Base-by-base conservation (phyloP, 2,797 vertebrate species). In the Phrynocephalus guinanensis region DNA sequence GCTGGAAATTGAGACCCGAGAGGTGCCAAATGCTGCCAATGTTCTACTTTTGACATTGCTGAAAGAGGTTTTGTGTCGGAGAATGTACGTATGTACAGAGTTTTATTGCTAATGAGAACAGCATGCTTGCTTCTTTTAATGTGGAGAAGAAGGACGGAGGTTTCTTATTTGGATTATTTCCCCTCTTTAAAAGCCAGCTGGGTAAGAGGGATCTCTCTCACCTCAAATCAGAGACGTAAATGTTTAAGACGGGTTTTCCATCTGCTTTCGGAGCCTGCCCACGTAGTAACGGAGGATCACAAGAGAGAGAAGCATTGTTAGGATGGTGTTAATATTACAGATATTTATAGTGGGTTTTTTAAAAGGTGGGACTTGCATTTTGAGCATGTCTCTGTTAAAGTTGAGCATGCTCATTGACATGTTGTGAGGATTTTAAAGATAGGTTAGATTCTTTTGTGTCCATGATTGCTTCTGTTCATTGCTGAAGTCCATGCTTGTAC, bases 11-110 rank as follows among this genome's bases (percentile, higher is more conserved):
- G 93, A 93, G 93, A 93, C 93, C 95, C 88, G 95, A 92, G 93
- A 94, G 95, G 95, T 95, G 96, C 96, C 96, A 97, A 96, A 97
- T 96, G 96, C 93, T 94, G 88, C 95, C 97, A 95, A 91, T 94
- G 95, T 96, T 96, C 95, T 96, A 70, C 95, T 95, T 95, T 94
- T 93, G 95, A 95, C 79, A 48, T 91, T 87, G 87, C 93, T 97
- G 95, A 97, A 97, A 96, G 96, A 93, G 91, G 91, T 95, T 96
- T 96, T 97, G 95, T 97, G 92, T 89, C 85, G 83, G 94, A 85
- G 88, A 95, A 95, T 95, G 96, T 93, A 30, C 96, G 91, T 84
- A 63, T 93, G 95, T 95, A 44, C 95, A 96, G 90, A 92, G 79
- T 91, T 93, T 92, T 92, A 73, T 70, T 96, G 96, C 95, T 96